These are phyloP conservation scores for Rhodinocichla rosea DNA, from an alignment of 2,113 vertebrate species.

Conservation along the genomic window DNA sequence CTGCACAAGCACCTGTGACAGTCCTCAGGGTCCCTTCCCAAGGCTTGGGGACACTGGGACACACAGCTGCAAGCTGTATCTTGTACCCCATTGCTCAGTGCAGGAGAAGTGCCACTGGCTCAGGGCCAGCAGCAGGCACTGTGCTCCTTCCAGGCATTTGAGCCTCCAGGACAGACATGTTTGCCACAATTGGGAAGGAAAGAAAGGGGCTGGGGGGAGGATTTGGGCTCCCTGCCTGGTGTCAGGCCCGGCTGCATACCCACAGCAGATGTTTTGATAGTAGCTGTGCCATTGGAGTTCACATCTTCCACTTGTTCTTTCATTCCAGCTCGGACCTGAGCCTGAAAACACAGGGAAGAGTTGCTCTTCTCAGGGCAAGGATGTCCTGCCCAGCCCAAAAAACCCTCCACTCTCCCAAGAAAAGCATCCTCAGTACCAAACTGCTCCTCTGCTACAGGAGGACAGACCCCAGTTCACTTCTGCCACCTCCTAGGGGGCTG, in stretches of 20 bases:
- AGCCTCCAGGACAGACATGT: background rate
- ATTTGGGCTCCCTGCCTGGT: background rate
- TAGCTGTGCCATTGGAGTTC: background rate
- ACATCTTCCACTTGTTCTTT: background rate
- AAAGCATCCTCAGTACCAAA: background rate
- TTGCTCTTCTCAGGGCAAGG: background rate
- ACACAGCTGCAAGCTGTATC: background rate
- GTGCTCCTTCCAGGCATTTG: background rate
- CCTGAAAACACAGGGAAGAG: constrained; percentile 31
- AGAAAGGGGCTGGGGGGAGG: background rate
- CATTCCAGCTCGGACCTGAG: constrained; percentile 60
- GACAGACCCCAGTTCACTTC: background rate
- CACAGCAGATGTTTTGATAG: background rate
- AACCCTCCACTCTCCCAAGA: background rate
- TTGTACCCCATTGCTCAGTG: background rate
- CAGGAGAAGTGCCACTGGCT: background rate
- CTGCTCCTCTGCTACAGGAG: background rate
- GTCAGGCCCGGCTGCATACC: background rate
- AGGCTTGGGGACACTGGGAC: background rate
- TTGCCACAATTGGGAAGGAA: background rate
- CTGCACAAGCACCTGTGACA: background rate
- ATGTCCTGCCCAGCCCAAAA: constrained; percentile 21
- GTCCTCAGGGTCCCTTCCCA: background rate
- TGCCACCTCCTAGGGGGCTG: background rate
- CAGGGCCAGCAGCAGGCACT: background rate